Percentiles rank a stretch among this genome's conserved stretches.
These are phyloP conservation scores for Choristoneura rosaceana DNA, from an alignment of 2,888 invertebrate species.

Conservation along the genomic window DNA sequence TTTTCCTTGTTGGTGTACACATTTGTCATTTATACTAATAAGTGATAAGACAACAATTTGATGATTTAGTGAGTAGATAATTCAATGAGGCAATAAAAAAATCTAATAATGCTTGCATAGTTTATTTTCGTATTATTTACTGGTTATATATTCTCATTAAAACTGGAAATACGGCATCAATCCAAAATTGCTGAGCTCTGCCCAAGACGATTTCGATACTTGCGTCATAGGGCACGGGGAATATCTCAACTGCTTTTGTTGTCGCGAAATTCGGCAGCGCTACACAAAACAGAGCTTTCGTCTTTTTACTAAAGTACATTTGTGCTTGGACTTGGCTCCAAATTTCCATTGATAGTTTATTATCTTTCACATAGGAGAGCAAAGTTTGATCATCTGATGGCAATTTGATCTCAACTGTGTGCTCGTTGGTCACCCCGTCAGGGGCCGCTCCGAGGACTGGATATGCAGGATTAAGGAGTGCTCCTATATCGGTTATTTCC, in stretches of 20 bases:
- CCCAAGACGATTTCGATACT: neutral
- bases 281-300: neutral
- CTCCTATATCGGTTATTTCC: neutral
- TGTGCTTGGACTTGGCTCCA: neutral
- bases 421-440: neutral
- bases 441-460: neutral
- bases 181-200: neutral
- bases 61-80: too few relatives aligned
- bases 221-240: neutral
- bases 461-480: neutral
- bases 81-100: too few relatives aligned
- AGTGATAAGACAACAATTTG: too few relatives aligned
- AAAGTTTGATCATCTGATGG: neutral
- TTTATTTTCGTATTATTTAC: neutral
- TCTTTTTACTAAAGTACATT: slow-evolving; percentile 5
- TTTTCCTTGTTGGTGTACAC: too few relatives aligned
- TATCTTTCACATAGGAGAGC: neutral
- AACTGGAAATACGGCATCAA: neutral
- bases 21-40: too few relatives aligned
- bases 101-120: too few relatives aligned
- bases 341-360: neutral
- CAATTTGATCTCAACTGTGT: neutral
- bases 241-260: neutral
- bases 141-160: neutral
- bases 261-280: neutral